These are phyloP conservation scores for Drosophila crucigera DNA, from an alignment of 2,888 invertebrate genomes.

Conservation along the genomic window DNA sequence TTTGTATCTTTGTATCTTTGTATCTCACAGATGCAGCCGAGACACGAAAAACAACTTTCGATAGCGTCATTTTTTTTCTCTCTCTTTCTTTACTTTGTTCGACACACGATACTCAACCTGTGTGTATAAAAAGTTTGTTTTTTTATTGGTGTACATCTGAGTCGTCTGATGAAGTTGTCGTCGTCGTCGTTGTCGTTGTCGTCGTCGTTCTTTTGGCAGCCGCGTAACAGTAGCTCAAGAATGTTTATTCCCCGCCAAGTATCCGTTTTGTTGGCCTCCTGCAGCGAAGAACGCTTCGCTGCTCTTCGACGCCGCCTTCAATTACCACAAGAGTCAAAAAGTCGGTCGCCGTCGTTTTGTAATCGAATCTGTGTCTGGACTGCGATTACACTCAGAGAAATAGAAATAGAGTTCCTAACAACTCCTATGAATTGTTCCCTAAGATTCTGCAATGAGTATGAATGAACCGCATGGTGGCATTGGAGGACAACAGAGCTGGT, in stretches of 20 bases:
- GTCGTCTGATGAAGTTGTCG: constrained; percentile 28
- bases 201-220: constrained; percentile 29
- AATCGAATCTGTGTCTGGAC: constrained; percentile 56
- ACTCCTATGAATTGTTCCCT: neutral
- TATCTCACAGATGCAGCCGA: constrained; percentile 43
- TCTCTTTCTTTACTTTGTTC: constrained; percentile 18
- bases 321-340: constrained; percentile 61
- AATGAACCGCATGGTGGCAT: no score
- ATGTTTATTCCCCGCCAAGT: constrained; percentile 50
- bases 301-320: constrained; percentile 40
- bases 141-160: neutral
- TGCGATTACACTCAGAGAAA: constrained; percentile 6
- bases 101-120: constrained; percentile 48
- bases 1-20: constrained; percentile 57
- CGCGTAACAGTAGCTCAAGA: constrained; percentile 73
- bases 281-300: constrained; percentile 44
- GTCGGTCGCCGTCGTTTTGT: constrained; percentile 54
- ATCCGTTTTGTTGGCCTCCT: constrained; percentile 51
- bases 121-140: neutral
- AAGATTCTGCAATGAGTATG: neutral
- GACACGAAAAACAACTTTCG: constrained; percentile 74
- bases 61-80: constrained; percentile 37
- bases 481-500: no score
- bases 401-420: neutral
- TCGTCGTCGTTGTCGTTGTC: constrained; percentile 66